Evolutionary conservation across 2,888 invertebrate genomes (phyloP).

Genomic region (Aphidius colemani): DNA sequence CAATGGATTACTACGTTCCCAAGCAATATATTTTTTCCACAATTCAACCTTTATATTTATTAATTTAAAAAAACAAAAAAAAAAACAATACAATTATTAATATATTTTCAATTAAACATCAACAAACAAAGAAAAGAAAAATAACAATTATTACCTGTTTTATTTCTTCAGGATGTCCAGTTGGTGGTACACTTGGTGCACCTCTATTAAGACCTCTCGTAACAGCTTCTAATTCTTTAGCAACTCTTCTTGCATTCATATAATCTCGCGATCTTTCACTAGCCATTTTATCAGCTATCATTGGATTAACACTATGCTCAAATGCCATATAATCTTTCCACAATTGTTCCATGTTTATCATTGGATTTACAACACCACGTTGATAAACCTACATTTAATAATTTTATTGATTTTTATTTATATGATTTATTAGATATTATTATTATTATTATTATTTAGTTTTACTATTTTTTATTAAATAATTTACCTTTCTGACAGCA

Average conservation of each 20-base stretch:
- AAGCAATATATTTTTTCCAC: slow-evolving; percentile 98
- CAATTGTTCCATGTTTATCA: slow-evolving; percentile 94
- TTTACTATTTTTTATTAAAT: neutral
- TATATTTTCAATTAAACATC: slow-evolving; percentile 13
- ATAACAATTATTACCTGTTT: slow-evolving; percentile 73
- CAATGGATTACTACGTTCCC: slow-evolving; percentile 96
- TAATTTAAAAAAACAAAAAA: slow-evolving; percentile 7
- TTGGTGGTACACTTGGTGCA: slow-evolving; percentile 96
- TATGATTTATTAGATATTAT: neutral
- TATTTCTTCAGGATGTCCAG: slow-evolving; percentile 84
- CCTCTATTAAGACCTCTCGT: slow-evolving; percentile 95
- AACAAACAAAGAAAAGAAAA: no score
- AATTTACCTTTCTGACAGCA: slow-evolving; percentile 80
- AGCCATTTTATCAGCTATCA: slow-evolving; percentile 96
- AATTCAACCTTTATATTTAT: slow-evolving; percentile 80
- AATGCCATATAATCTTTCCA: slow-evolving; percentile 98
- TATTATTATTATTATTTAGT: no score
- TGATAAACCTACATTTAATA: slow-evolving; percentile 77
- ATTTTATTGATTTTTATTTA: slow-evolving; percentile 3
- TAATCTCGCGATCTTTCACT: slow-evolving; percentile 95
- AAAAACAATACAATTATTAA: slow-evolving; percentile 3
- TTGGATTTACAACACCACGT: slow-evolving; percentile 93
- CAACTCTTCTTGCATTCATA: slow-evolving; percentile 95
- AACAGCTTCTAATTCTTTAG: slow-evolving; percentile 93
- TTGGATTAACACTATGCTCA: slow-evolving; percentile 88